Evolutionary conservation across 2,113 vertebrate genomes (phyloP), one percentile per base, ranked within the genome.

Genomic region (Vombatus ursinus): DNA sequence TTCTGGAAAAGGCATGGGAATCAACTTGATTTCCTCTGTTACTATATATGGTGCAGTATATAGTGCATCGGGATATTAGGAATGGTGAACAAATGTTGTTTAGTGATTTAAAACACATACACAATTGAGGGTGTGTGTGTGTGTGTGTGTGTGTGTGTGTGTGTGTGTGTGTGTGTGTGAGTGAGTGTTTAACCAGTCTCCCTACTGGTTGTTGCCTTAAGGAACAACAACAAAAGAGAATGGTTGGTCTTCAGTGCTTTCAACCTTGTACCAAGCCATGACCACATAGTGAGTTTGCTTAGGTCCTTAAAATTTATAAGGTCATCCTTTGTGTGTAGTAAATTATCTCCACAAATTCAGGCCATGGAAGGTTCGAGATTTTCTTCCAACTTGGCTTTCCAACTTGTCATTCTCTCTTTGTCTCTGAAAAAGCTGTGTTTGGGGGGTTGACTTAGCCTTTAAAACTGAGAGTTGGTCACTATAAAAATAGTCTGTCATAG

Each of bases 381-480:
- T 53, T 95, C 54, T 94, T 77, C 90, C 94, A 96, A 96, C 91
- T 97, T 94, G 68, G 52, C 48, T 93, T 84, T 84, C n/a, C n/a
- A 89, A 54, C 90, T 96, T 97, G 96, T 95, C 97, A 95, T 96
- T 96, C 90, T 97, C 93, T 93, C 94, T 90, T 84, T 84, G 94
- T 93, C 50, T 95, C 96, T 92, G 90, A 97, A 90, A 90, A 94
- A 97, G 48, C 84, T 93, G 92, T 96, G 93, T 50, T 95, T 98
- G 93, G 96, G 96, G 95, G 97, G 93, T 96, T 95, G 50, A 48
- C 96, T 53, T 95, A 94, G 95, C 52, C 98, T 98, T 98, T 93
- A 97, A 97, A 98, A 98, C 98, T 94, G 97, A 96, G 97, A 98
- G 97, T 97, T 96, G 51, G 50, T 26, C 61, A 95, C 95, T 96